Conservation (phyloP, 1,140 invertebrate species). For the Druon quercuslanigerum region DNA sequence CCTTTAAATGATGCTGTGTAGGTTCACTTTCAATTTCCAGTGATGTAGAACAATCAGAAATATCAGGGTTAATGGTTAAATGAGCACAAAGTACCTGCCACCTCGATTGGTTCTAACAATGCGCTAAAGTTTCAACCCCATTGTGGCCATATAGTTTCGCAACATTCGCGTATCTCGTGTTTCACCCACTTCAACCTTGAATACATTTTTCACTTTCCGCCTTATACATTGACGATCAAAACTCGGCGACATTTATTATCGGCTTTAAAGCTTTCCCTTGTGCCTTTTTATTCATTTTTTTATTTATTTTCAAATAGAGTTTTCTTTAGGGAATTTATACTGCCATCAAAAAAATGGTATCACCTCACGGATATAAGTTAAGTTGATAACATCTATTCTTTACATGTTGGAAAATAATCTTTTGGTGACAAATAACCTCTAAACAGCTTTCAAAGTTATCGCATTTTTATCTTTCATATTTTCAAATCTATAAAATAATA, state of each 20-base stretch:
- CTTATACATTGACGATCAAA: background rate
- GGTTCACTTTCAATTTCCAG: constrained; percentile 13
- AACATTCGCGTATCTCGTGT: constrained; percentile 9
- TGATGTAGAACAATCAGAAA: constrained; percentile 26
- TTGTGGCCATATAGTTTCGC: background rate
- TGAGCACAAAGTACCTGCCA: constrained; percentile 26
- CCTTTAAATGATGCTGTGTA: constrained; percentile 14
- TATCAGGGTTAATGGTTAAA: constrained; percentile 24
- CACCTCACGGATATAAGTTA: background rate
- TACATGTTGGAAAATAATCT: no score
- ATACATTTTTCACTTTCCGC: background rate
- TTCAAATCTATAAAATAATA: no score
- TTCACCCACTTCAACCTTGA: constrained; percentile 9
- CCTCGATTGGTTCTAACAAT: constrained; percentile 12
- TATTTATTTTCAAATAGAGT: background rate
- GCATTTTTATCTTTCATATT: no score
- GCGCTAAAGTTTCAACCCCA: constrained; percentile 26
- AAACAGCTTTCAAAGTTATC: no score
- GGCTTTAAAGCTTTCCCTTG: background rate
- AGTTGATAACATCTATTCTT: no score
- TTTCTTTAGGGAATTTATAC: background rate
- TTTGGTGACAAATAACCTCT: no score
- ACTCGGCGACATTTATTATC: constrained; percentile 22
- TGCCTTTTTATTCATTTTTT: background rate
- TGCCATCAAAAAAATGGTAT: background rate